phyloP scores from a whole-genome alignment of 2,113 vertebrate genomes.

The Pelodiscus sinensis region DNA sequence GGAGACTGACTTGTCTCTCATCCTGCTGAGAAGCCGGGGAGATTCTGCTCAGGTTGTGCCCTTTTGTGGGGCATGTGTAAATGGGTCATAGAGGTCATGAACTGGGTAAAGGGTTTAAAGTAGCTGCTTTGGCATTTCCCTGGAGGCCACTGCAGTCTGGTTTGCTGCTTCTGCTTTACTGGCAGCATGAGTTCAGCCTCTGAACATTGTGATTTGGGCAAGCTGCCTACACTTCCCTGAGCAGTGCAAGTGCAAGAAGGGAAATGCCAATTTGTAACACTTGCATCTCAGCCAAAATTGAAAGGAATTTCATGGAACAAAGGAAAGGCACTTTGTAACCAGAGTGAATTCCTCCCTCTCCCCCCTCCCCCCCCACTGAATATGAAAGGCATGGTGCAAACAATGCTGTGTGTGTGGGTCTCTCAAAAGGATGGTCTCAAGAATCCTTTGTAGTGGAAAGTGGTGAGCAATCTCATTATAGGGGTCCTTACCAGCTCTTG shows the following conservation, averaged over 20 bases:
- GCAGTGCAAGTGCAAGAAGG: background rate
- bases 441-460: background rate
- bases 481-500: background rate
- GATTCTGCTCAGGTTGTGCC: background rate
- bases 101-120: background rate
- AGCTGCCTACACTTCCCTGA: background rate
- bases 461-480: background rate
- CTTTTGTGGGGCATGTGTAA: background rate
- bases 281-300: background rate
- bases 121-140: background rate
- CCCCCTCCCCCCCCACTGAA: background rate
- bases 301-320: background rate
- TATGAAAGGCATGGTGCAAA: background rate
- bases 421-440: background rate
- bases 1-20: background rate
- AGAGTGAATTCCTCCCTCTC: background rate
- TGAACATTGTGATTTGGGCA: background rate
- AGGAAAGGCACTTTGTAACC: background rate
- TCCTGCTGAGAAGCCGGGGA: background rate
- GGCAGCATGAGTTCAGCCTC: background rate
- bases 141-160: background rate
- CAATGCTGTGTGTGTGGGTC: background rate
- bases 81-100: background rate
- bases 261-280: background rate
- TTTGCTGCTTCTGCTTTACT: rapidly evolving